These are phyloP conservation scores for Montifringilla adamsi DNA, from an alignment of 2,113 vertebrate genomes.

Conservation along the genomic window DNA sequence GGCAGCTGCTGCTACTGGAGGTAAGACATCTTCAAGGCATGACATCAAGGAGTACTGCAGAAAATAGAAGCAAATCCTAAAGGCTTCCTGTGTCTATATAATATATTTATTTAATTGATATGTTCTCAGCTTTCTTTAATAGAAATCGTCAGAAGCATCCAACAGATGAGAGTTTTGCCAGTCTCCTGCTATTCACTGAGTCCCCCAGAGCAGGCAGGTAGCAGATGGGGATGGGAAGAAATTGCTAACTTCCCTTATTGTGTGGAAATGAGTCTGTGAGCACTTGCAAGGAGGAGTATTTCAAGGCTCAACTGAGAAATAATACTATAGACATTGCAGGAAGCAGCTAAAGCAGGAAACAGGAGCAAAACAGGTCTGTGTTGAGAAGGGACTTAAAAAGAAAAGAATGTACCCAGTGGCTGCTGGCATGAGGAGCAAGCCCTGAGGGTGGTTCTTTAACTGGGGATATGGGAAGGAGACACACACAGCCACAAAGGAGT, in stretches of 20 bases:
- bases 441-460: background rate
- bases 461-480: background rate
- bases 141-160: slow-evolving; percentile 44
- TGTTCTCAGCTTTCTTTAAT: slow-evolving; percentile 7
- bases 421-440: background rate
- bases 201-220: slow-evolving; percentile 33
- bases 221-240: slow-evolving; percentile 45
- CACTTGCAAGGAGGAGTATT: background rate
- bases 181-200: slow-evolving; percentile 19
- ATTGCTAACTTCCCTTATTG: slow-evolving; percentile 32
- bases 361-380: background rate
- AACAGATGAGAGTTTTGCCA: background rate
- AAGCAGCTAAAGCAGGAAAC: slow-evolving; percentile 20
- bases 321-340: background rate
- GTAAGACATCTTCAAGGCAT: slow-evolving; percentile 56
- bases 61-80: slow-evolving; percentile 59
- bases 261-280: slow-evolving; percentile 29
- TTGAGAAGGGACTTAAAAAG: background rate
- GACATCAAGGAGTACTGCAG: slow-evolving; percentile 22
- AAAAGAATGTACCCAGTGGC: background rate
- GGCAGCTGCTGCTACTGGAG: slow-evolving; percentile 48
- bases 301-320: slow-evolving; percentile 27
- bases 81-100: slow-evolving; percentile 41
- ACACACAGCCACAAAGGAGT: background rate
- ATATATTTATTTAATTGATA: slow-evolving; percentile 65